phyloP scores from a whole-genome alignment of 2,888 invertebrate species.

The Netelia virgata region DNA sequence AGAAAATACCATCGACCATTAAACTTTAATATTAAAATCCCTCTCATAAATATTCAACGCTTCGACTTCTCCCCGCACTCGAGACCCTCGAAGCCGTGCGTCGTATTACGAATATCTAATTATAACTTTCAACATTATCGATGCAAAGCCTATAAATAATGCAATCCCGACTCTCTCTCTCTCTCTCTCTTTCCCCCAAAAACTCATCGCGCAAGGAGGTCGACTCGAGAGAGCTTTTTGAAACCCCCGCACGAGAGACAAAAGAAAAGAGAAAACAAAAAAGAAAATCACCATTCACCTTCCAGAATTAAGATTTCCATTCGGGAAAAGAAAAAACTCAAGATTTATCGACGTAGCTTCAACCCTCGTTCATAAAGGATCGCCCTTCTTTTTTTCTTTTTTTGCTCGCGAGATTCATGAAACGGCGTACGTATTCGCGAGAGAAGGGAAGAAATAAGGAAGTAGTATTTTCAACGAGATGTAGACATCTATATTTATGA shows the following conservation, averaged over 20 bases:
- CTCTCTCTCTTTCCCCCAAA: no score
- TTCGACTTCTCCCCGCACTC: not conserved
- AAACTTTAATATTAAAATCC: not conserved
- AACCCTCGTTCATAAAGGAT: no score
- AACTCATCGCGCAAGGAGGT: not conserved
- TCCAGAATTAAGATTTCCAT: no score
- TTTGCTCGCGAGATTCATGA: no score
- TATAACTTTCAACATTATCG: not conserved
- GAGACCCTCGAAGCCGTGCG: not conserved
- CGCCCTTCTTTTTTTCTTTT: no score
- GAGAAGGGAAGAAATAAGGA: not conserved
- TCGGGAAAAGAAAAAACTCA: no score
- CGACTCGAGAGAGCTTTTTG: no score
- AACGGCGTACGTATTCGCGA: not conserved
- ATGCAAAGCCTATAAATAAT: not conserved
- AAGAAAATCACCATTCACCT: no score
- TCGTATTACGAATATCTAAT: not conserved
- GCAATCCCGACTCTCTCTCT: not conserved
- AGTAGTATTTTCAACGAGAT: slow-evolving; percentile 10
- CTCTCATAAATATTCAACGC: slow-evolving; percentile 3
- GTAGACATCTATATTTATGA: not conserved
- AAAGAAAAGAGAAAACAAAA: no score
- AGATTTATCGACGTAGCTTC: no score
- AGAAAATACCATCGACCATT: not conserved
- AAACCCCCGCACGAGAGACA: no score